phyloP scores from a whole-genome alignment of 2,113 vertebrate genomes.

The Amblyopsis rosae region DNA sequence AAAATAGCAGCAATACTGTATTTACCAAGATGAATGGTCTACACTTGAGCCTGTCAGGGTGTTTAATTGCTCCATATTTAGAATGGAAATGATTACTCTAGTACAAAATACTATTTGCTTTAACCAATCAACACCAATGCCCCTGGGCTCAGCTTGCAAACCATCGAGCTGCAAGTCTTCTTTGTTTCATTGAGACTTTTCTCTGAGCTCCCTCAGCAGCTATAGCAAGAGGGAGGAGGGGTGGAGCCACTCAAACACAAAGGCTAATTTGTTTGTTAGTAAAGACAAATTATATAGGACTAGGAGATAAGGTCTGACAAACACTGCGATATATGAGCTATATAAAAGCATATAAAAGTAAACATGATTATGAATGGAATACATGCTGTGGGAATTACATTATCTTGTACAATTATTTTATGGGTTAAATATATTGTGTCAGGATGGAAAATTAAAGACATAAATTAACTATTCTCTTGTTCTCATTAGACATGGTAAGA shows the following conservation, averaged over 20 bases:
- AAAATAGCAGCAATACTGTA: constrained; percentile 57
- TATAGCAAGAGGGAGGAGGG: constrained; percentile 59
- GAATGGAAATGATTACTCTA: constrained; percentile 74
- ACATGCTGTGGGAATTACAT: no score
- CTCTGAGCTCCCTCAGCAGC: constrained; percentile 66
- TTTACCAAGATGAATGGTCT: constrained; percentile 59
- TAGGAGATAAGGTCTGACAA: not conserved
- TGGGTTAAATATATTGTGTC: no score
- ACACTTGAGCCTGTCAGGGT: constrained; percentile 61
- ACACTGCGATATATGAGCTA: constrained; percentile 26
- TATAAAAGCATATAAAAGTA: not conserved
- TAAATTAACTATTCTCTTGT: constrained; percentile 44
- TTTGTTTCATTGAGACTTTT: constrained; percentile 80
- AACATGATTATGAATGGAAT: no score
- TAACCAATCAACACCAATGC: constrained; percentile 72
- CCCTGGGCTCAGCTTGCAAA: constrained; percentile 67
- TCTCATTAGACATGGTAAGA: constrained; percentile 63
- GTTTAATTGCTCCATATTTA: constrained; percentile 69
- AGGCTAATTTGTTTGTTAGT: constrained; percentile 82
- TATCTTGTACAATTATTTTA: no score
- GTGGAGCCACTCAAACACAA: constrained; percentile 74
- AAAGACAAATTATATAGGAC: constrained; percentile 77
- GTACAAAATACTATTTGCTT: constrained; percentile 74
- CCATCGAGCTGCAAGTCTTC: constrained; percentile 74
- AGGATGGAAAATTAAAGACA: constrained; percentile 14